Base-by-base conservation (phyloP, 2,797 vertebrate genomes). In the Anas flavirostris region DNA sequence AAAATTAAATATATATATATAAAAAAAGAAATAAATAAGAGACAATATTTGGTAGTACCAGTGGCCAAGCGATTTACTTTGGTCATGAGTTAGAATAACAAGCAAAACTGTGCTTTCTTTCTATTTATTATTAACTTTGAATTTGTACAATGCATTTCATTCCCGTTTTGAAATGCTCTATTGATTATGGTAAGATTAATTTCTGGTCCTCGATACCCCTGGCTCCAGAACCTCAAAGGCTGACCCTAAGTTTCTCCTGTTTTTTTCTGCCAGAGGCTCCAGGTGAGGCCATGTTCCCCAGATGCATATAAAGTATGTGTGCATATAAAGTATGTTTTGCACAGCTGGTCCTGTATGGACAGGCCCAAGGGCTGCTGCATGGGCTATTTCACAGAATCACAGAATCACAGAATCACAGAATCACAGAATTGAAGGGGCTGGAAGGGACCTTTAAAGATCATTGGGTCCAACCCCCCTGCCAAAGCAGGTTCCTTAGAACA, bases 1-100 rank as follows among this genome's bases (percentile, higher is more conserved):
- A 25, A 68, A 60, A 1, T n/a, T 2, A 44, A 79, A 88, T 48
- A 70, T 50, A 28, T 6, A 41, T 46, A 46, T 46, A 22, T n/a
- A 12, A 46, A 12, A 41, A 41, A 41, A 48, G 48, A 12, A 62
- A 63, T 68, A 52, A 59, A 14, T 18, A 44, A 44, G 19, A 46
- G 6, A 35, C 4, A 5, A 25, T 2, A 2, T 39, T 72, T 79
- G 12, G 8, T 56, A 94, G 43, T 0, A 26, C 0, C 0, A 23
- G 29, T 46, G 6, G 5, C 56, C 0, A 0, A 52, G 9, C 3
- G 78, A 39, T 13, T 82, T 9, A 7, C 18, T 50, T n/a, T 59
- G 9, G 41, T 75, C 1, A 50, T 31, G 1, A 78, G 37, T 35
- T 68, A 50, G 8, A 59, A 46, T 28, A 4, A 35, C 72, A 78